These are phyloP conservation scores for Smittia aterrima DNA, from an alignment of 2,888 invertebrate species.

Conservation along the genomic window DNA sequence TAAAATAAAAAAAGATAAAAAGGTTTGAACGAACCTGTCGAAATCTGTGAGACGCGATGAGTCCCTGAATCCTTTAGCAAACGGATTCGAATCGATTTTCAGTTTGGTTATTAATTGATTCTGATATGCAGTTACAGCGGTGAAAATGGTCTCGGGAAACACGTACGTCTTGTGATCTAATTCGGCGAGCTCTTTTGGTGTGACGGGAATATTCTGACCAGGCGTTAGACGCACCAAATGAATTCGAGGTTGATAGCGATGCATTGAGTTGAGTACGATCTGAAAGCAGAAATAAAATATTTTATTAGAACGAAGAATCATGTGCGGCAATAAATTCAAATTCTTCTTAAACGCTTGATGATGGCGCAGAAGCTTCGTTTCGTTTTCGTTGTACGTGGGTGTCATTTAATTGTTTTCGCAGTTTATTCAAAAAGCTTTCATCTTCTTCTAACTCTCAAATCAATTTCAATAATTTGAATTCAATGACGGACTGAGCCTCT, in stretches of 20 bases:
- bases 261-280: conserved; percentile 99
- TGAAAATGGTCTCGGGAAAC: conserved; percentile 97
- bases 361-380: conserved; percentile 5
- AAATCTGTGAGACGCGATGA: conserved; percentile 93
- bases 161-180: conserved; percentile 95
- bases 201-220: conserved; percentile 72
- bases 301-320: background rate
- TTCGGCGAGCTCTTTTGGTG: conserved; percentile 76
- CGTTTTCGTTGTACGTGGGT: too few relatives aligned
- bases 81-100: conserved; percentile 98
- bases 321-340: background rate
- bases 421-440: background rate
- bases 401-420: too few relatives aligned
- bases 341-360: background rate
- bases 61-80: conserved; percentile 97
- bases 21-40: conserved; percentile 64
- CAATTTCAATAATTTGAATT: background rate
- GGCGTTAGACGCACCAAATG: conserved; percentile 89
- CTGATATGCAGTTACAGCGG: conserved; percentile 98
- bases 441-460: background rate
- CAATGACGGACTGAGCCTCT: background rate
- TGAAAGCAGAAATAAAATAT: conserved; percentile 53
- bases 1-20: background rate
- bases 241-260: conserved; percentile 97
- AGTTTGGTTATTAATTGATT: conserved; percentile 98